Percentiles rank a stretch among this genome's conserved stretches.
Conservation (phyloP, 2,888 invertebrate species). For the Bombyx huttoni region DNA sequence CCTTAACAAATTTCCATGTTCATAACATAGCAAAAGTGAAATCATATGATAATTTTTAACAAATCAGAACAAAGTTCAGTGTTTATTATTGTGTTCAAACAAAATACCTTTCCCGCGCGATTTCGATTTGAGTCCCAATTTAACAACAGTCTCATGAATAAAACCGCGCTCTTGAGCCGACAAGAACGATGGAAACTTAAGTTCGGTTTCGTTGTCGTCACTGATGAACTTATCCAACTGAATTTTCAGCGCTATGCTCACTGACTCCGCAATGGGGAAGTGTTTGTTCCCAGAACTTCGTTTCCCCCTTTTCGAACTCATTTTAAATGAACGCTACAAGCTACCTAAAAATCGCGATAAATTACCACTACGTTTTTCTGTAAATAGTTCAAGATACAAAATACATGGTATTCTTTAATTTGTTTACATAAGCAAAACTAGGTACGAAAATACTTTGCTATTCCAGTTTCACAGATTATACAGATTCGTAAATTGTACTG, state of each 20-base stretch:
- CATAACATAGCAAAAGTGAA: neutral
- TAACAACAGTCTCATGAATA: conserved; percentile 79
- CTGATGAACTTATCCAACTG: conserved; percentile 58
- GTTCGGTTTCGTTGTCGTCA: conserved; percentile 62
- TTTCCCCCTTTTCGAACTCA: conserved; percentile 59
- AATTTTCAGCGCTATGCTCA: conserved; percentile 62
- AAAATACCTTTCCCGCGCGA: conserved; percentile 82
- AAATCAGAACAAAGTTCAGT: neutral
- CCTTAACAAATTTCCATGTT: too few species aligned
- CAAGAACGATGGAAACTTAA: conserved; percentile 80
- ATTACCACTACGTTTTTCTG: too few species aligned
- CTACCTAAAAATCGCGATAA: neutral
- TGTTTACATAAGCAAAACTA: too few species aligned
- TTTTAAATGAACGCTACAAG: conserved; percentile 13
- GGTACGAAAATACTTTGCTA: too few species aligned
- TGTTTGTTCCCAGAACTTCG: conserved; percentile 50
- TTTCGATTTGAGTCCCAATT: conserved; percentile 82
- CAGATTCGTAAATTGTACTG: too few species aligned
- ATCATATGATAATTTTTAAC: neutral
- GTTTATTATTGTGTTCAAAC: too few species aligned
- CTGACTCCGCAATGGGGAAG: conserved; percentile 63
- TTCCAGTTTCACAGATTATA: too few species aligned
- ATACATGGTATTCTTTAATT: too few species aligned
- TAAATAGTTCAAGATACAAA: too few species aligned
- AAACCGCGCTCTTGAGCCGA: conserved; percentile 85